Evolutionary conservation across 1,140 invertebrate species (phyloP).

Genomic region (Zeugodacus cucurbitae): DNA sequence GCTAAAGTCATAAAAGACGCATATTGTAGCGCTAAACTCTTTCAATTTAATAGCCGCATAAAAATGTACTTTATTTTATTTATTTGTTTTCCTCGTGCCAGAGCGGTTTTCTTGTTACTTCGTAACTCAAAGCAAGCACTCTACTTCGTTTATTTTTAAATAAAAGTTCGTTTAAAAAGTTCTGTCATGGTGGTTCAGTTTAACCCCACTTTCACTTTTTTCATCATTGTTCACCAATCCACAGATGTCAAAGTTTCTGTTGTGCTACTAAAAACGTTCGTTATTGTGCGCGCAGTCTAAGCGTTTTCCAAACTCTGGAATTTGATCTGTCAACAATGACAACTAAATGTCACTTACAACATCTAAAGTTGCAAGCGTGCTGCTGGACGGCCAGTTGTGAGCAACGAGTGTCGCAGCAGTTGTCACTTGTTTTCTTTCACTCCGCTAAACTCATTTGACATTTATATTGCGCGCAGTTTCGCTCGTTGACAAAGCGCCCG

Average conservation of each 20-base stretch:
- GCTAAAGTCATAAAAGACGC: not conserved
- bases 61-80: too few relatives aligned
- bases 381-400: not conserved
- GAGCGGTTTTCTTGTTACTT: too few relatives aligned
- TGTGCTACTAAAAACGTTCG: not conserved
- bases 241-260: constrained; percentile 21
- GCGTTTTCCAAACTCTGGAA: not conserved
- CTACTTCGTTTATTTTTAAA: not conserved
- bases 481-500: not conserved
- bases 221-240: not conserved
- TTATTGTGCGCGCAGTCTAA: not conserved
- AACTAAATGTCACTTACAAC: constrained; percentile 16
- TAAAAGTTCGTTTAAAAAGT: not conserved
- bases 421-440: constrained; percentile 24
- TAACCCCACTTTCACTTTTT: not conserved
- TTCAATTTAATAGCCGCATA: too few relatives aligned
- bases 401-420: not conserved
- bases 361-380: not conserved
- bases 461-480: not conserved
- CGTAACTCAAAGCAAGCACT: too few relatives aligned
- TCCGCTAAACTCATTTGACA: not conserved
- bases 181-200: not conserved
- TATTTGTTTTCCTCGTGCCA: too few relatives aligned
- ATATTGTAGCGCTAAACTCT: too few relatives aligned
- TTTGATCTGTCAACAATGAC: constrained; percentile 38